Percentiles rank a stretch among this genome's conserved stretches.
These are phyloP conservation scores for Harpagoxenus sublaevis DNA, from an alignment of 2,888 invertebrate species.

Conservation along the genomic window DNA sequence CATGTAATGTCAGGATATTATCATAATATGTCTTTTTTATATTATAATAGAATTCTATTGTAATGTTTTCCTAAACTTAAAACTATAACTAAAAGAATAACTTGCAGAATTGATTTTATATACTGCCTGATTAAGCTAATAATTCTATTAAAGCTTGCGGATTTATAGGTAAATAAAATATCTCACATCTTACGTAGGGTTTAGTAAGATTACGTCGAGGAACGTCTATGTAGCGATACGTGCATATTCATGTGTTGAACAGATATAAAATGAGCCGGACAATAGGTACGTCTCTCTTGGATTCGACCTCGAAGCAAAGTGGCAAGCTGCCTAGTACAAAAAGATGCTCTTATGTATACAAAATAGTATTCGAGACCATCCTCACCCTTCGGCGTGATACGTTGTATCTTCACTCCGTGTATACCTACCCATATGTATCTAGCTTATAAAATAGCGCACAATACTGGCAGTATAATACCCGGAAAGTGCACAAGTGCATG, in stretches of 20 bases:
- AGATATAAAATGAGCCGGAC: slow-evolving; percentile 53
- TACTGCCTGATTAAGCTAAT: not conserved
- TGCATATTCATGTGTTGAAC: slow-evolving; percentile 29
- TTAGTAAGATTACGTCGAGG: not conserved
- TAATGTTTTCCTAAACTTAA: not conserved
- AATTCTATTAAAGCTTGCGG: not conserved
- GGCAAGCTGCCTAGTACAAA: slow-evolving; percentile 71
- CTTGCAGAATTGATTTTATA: not conserved
- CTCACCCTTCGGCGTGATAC: slow-evolving; percentile 65
- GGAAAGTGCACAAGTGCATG: slow-evolving; percentile 78
- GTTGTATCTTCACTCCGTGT: slow-evolving; percentile 65
- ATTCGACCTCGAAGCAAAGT: slow-evolving; percentile 68
- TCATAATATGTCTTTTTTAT: not conserved
- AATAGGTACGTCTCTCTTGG: slow-evolving; percentile 38
- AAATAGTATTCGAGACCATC: slow-evolving; percentile 60
- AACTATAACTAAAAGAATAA: not conserved
- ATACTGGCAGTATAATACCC: slow-evolving; percentile 66
- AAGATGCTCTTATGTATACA: slow-evolving; percentile 63
- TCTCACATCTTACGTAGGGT: not conserved
- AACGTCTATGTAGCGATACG: not conserved
- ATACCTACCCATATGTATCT: slow-evolving; percentile 77
- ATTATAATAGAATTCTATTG: not conserved
- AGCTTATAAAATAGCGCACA: slow-evolving; percentile 78
- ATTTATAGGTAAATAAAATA: not conserved
- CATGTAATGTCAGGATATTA: not conserved